These are phyloP conservation scores for Sylvicola cinctus DNA, from an alignment of 2,888 invertebrate species.

Conservation along the genomic window DNA sequence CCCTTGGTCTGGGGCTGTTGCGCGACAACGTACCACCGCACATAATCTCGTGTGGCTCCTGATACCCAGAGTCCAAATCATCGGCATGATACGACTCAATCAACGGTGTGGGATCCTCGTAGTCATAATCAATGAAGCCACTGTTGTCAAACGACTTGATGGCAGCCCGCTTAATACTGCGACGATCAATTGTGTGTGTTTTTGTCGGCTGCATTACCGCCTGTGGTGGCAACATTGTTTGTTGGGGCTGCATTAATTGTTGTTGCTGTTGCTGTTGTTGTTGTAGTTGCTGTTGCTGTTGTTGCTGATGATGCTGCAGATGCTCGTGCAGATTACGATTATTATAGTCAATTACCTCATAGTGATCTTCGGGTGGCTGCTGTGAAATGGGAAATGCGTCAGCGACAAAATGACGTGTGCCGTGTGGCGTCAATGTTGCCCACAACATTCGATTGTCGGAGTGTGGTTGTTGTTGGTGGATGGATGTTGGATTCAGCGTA, in stretches of 20 bases:
- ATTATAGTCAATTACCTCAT: constrained; percentile 42
- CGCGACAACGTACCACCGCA: constrained; percentile 17
- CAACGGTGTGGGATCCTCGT: constrained; percentile 56
- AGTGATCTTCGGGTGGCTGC: constrained; percentile 52
- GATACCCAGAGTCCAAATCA: constrained; percentile 31
- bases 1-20: constrained; percentile 36
- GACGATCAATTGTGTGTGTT: too few species aligned
- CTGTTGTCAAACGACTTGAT: constrained; percentile 50
- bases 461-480: constrained; percentile 28
- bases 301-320: background rate
- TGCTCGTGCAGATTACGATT: constrained; percentile 10
- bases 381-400: constrained; percentile 40
- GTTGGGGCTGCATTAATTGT: constrained; percentile 16
- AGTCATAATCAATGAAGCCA: constrained; percentile 61
- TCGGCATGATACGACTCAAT: constrained; percentile 49
- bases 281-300: too few species aligned
- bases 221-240: background rate
- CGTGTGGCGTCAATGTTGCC: constrained; percentile 68
- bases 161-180: constrained; percentile 9
- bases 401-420: constrained; percentile 56
- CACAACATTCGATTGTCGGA: constrained; percentile 52
- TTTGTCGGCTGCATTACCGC: too few species aligned
- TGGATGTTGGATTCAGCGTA: constrained; percentile 30
- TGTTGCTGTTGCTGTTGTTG: constrained; percentile 16
- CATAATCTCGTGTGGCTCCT: constrained; percentile 26